These are phyloP conservation scores for Silurus aristotelis DNA, from an alignment of 2,797 vertebrate genomes.

Conservation along the genomic window DNA sequence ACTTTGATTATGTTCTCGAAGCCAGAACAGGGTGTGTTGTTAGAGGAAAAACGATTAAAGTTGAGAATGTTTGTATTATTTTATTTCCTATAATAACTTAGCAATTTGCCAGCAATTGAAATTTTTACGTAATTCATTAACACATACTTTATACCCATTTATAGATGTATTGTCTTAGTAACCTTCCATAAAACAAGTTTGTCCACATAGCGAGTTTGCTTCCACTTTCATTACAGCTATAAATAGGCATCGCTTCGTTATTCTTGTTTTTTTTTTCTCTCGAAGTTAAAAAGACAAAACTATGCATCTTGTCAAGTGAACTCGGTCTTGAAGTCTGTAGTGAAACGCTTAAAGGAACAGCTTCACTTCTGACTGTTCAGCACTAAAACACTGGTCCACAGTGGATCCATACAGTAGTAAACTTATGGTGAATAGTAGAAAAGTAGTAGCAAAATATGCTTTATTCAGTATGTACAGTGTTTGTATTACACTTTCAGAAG, in stretches of 20 bases:
- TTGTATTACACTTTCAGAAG: background rate
- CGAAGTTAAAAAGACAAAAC: background rate
- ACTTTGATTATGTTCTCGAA: background rate
- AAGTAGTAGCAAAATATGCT: no score
- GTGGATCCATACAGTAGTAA: background rate
- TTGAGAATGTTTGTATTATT: background rate
- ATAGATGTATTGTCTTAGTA: background rate
- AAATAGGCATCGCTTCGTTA: background rate
- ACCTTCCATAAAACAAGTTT: background rate
- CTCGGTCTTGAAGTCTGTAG: background rate
- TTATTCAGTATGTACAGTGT: no score
- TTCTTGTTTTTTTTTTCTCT: background rate
- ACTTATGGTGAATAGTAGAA: background rate
- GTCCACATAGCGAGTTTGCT: background rate
- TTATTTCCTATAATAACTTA: background rate
- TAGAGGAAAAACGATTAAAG: background rate
- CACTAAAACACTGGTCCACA: background rate
- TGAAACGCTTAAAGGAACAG: background rate
- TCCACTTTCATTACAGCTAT: background rate
- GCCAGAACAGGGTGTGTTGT: no score
- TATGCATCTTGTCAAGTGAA: background rate
- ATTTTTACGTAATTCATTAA: background rate
- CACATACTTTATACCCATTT: background rate
- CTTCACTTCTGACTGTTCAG: background rate
- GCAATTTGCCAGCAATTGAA: background rate